Conservation (phyloP, 2,797 vertebrate genomes). For the Vespertilio murinus region DNA sequence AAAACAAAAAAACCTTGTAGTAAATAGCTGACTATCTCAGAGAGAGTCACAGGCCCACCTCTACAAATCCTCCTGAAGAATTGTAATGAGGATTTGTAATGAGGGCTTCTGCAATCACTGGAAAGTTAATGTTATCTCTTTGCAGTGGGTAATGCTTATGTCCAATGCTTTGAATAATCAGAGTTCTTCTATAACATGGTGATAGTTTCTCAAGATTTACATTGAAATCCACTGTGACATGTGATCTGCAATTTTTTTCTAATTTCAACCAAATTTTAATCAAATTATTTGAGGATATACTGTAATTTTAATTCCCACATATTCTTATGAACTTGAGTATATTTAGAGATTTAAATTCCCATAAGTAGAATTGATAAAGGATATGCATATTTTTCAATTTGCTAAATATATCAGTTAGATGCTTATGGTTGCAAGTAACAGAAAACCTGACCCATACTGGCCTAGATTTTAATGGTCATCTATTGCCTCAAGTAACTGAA, state of each 20-base stretch:
- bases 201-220: background rate
- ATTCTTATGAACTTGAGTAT: background rate
- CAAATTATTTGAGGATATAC: background rate
- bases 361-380: constrained; percentile 3
- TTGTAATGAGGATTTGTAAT: background rate
- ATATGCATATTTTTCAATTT: constrained; percentile 33
- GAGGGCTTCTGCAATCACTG: background rate
- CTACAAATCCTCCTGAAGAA: background rate
- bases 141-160: background rate
- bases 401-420: background rate
- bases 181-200: background rate
- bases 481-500: constrained; percentile 32
- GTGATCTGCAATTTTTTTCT: constrained; percentile 32
- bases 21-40: background rate
- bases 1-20: background rate
- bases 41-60: background rate
- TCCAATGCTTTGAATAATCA: background rate
- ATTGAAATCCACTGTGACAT: background rate
- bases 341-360: background rate
- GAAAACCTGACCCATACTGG: constrained; percentile 39
- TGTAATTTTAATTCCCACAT: constrained; percentile 35
- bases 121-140: constrained; percentile 18
- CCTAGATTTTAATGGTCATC: constrained; percentile 41
- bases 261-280: constrained; percentile 34
- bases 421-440: constrained; percentile 34